These are phyloP conservation scores for Pteria penguin DNA, from an alignment of 2,888 invertebrate genomes.

Conservation along the genomic window DNA sequence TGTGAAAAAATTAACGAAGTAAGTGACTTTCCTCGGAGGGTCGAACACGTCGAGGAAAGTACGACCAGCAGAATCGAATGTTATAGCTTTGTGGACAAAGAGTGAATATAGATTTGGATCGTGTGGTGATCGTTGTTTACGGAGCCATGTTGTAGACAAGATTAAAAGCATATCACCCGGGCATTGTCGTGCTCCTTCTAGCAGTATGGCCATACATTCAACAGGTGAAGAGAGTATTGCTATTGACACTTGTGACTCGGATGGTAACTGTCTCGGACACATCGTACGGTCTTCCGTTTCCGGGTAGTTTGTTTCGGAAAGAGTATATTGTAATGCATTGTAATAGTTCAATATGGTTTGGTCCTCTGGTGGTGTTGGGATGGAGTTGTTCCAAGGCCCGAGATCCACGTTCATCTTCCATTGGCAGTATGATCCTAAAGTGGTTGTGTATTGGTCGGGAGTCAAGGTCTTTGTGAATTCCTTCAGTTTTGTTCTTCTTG, in stretches of 20 bases:
- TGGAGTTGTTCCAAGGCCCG: slow-evolving; percentile 12
- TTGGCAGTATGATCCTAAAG: slow-evolving; percentile 21
- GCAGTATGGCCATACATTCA: slow-evolving; percentile 56
- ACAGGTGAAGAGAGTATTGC: slow-evolving; percentile 58
- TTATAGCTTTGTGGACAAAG: slow-evolving; percentile 61
- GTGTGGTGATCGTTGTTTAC: slow-evolving; percentile 34
- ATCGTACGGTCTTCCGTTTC: slow-evolving; percentile 55
- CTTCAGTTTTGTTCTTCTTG: too few species aligned
- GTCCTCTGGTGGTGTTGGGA: slow-evolving; percentile 21
- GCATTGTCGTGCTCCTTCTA: slow-evolving; percentile 57
- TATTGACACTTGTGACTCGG: slow-evolving; percentile 34
- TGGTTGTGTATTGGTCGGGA: slow-evolving; percentile 32
- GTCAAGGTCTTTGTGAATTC: not conserved
- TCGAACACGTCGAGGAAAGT: slow-evolving; percentile 59
- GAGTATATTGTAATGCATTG: slow-evolving; percentile 47
- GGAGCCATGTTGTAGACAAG: slow-evolving; percentile 56
- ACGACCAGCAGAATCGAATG: slow-evolving; percentile 52
- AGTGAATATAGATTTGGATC: slow-evolving; percentile 40
- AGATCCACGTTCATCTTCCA: slow-evolving; percentile 34
- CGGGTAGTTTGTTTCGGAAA: slow-evolving; percentile 54
- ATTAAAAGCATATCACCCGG: slow-evolving; percentile 59
- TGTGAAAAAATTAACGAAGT: slow-evolving; percentile 62
- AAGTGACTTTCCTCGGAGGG: slow-evolving; percentile 58
- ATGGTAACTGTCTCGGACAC: slow-evolving; percentile 32
- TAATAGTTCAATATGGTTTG: slow-evolving; percentile 29